Evolutionary conservation across 2,888 invertebrate genomes (phyloP), one percentile per base, ranked within the genome.

Genomic region (Ommatoiulus sabulosus): DNA sequence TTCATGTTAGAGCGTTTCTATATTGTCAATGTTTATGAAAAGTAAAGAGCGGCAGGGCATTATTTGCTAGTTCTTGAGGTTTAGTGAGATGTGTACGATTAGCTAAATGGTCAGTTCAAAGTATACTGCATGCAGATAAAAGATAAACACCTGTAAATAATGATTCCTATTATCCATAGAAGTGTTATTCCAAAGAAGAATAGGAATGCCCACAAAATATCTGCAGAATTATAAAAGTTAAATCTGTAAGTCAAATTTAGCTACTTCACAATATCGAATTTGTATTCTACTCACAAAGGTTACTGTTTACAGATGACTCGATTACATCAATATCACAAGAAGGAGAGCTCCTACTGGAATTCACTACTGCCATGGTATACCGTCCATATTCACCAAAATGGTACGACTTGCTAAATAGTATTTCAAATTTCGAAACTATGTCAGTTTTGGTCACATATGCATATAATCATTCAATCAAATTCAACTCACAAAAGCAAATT

Each of bases 121-220:
- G 17, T 17, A 12, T 15, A 12, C 52, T 48, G 48, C 48, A 48
- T 12, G 10, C 17, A 12, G 4, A 52, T 12, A 52, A 52, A 10
- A n/a, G n/a, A 17, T 43, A 24, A 10, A 3, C 43, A 88, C 88
- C 88, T 44, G 52, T 88, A 88, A 24, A 88, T 43, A 10, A 84
- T 3, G 20, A 72, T n/a, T 48, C 85, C 88, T 46, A 46, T 43
- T 17, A 84, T 44, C 88, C 88, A 88, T 8, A 88, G 8, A 52
- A 52, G 3, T 48, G 85, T 35, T 12, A 88, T 24, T 46, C 88
- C 88, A 20, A 88, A 84, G 8, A 85, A 88, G 44, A 88, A 85
- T 48, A 88, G 43, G 24, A 88, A 88, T 35, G 85, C 88, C 88
- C 88, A 88, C 57, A 88, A 52, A 7, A 85, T 43, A 85, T 88